Evolutionary conservation across 37 sponge, comb jelly and placozoan genomes (phyloP).

Genomic region (Chondrosia reniformis): DNA sequence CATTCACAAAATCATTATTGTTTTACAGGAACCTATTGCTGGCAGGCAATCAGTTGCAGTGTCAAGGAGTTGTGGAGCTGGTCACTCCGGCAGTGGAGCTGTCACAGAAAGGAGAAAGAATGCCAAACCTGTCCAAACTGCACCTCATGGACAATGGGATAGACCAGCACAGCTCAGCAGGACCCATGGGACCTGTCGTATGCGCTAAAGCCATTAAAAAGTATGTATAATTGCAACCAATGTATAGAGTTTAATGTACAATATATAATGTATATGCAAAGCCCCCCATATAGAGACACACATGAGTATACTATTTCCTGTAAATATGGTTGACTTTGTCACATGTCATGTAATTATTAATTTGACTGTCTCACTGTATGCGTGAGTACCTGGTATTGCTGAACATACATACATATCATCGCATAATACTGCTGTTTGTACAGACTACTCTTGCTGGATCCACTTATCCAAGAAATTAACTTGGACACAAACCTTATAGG

Average conservation of each 20-base stretch:
- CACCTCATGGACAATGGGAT: conserved; percentile 49
- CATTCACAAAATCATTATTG: neutral
- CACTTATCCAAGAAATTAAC: conserved; percentile 43
- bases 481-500: conserved; percentile 62
- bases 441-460: conserved; percentile 43
- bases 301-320: too few species aligned
- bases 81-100: conserved; percentile 27
- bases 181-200: conserved; percentile 27
- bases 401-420: too few species aligned
- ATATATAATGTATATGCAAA: too few species aligned
- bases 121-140: conserved; percentile 35
- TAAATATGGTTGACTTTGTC: too few species aligned
- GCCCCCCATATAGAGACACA: too few species aligned
- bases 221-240: conserved; percentile 16
- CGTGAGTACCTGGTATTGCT: too few species aligned
- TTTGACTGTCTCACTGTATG: too few species aligned
- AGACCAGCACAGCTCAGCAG: neutral
- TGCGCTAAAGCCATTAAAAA: conserved; percentile 24
- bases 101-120: conserved; percentile 12
- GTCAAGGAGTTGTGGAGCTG: conserved; percentile 43
- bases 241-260: neutral
- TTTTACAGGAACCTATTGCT: conserved; percentile 44
- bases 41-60: conserved; percentile 41
- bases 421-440: neutral
- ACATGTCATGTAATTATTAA: too few species aligned